These are phyloP conservation scores for Castor canadensis DNA, from an alignment of 2,113 vertebrate genomes.

Conservation along the genomic window DNA sequence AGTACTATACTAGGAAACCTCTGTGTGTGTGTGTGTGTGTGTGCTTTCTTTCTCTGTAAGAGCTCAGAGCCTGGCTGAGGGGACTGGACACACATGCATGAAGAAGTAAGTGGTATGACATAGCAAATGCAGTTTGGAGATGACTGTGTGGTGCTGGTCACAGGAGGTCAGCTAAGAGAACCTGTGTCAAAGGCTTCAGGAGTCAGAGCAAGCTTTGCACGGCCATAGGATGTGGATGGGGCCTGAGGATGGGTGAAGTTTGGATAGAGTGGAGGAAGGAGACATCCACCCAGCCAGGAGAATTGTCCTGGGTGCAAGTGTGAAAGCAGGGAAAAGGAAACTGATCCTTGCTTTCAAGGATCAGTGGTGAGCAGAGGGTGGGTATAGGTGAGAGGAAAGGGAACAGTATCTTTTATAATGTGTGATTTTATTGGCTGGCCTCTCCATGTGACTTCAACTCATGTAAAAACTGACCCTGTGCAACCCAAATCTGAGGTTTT, in stretches of 20 bases:
- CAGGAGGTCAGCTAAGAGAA: neutral
- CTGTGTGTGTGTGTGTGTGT: neutral
- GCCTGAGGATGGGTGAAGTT: neutral
- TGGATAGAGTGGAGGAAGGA: neutral
- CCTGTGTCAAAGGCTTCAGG: neutral
- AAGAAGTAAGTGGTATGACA: neutral
- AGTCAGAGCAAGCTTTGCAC: neutral
- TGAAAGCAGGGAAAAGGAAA: neutral
- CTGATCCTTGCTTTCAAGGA: neutral
- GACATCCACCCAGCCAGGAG: neutral
- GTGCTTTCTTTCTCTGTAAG: neutral
- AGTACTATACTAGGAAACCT: neutral
- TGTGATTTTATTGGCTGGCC: neutral
- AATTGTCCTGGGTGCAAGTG: neutral
- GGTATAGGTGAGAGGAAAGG: neutral
- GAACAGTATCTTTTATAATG: neutral
- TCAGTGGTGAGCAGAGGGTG: neutral
- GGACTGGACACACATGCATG: neutral
- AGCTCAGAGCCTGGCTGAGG: neutral
- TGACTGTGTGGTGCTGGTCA: neutral
- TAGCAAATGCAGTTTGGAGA: neutral
- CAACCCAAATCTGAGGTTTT: neutral
- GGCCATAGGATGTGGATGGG: fast-evolving
- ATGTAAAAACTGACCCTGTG: neutral
- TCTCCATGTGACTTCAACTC: neutral